Conservation (phyloP, 2,797 vertebrate genomes). For the Oreochromis mossambicus region DNA sequence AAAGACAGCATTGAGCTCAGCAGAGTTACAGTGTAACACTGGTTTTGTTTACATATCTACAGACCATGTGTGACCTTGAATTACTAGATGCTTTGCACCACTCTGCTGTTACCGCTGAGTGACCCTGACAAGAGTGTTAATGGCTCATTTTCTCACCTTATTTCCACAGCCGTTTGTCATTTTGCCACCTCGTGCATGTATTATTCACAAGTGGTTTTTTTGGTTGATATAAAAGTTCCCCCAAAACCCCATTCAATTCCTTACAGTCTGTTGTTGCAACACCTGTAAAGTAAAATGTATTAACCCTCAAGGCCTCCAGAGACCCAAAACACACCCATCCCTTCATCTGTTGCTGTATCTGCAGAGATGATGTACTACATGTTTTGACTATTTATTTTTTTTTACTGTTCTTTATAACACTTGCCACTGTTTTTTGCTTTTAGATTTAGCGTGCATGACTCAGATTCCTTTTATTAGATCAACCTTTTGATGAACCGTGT, state of each 20-base stretch:
- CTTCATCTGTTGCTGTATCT: background rate
- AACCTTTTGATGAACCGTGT: background rate
- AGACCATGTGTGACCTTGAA: background rate
- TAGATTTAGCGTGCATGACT: background rate
- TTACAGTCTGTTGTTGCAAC: background rate
- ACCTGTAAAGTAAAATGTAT: constrained; percentile 1
- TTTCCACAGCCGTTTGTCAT: background rate
- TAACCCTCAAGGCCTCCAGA: constrained; percentile 3
- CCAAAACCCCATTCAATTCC: background rate
- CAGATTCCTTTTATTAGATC: background rate
- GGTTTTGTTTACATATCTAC: background rate
- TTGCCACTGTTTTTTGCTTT: background rate
- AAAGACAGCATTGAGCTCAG: background rate
- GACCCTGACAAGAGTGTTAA: background rate
- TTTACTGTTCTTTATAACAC: background rate
- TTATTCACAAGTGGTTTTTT: constrained; percentile 1
- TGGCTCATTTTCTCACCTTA: background rate
- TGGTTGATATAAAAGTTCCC: constrained; percentile 8
- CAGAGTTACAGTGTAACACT: background rate
- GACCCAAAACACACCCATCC: background rate
- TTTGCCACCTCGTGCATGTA: background rate
- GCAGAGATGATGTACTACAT: background rate
- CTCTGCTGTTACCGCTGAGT: background rate
- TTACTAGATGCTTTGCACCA: background rate
- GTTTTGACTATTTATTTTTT: background rate